Evolutionary conservation across 2,888 invertebrate species (phyloP), one percentile per base, ranked within the genome.

Genomic region (Drosophila birchii): DNA sequence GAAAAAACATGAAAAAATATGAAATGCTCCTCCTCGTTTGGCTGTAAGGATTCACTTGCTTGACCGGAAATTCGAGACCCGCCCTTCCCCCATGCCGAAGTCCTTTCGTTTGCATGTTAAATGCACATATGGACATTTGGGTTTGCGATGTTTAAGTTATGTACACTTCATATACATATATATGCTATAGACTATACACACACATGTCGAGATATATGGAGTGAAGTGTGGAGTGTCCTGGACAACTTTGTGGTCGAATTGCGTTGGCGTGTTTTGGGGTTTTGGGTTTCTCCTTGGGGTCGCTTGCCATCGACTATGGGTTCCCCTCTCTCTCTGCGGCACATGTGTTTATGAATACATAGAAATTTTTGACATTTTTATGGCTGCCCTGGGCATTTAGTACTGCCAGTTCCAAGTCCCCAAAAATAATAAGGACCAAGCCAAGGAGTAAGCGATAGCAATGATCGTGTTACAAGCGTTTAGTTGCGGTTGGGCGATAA

Each of bases 341-440:
- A 84, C 78, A 87, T 84, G 81, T 81, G 75, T 86, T 80, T 85
- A 80, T 86, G 82, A 85, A 85, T 87, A 82, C 85, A 84, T 81
- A 80, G 79, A 80, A 74, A 80, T 64, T 63, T 76, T 70, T 57
- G 75, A 81, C 87, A 86, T 86, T 86, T 86, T 86, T 86, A 86
- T 84, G 89, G 89, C 66, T 86, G 87, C 85, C 69, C 62, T 49
- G 85, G 86, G 69, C 51, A 59, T 74, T 74, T 49, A 34, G 43
- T 55, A 16, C 20, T n/a, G 29, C 11, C 43, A 4, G 20, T 32
- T 60, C 16, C 16, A 49, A 26, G 41, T 41, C 29, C 64, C 64
- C 64, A 41, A 56, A 68, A 47, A 47, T 47, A 47, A 23, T 29
- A 12, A 36, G 34, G 70, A n/a, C 34, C 29, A 36, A 51, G 38